phyloP scores from a whole-genome alignment of 2,113 vertebrate genomes.

The Xenopus borealis region DNA sequence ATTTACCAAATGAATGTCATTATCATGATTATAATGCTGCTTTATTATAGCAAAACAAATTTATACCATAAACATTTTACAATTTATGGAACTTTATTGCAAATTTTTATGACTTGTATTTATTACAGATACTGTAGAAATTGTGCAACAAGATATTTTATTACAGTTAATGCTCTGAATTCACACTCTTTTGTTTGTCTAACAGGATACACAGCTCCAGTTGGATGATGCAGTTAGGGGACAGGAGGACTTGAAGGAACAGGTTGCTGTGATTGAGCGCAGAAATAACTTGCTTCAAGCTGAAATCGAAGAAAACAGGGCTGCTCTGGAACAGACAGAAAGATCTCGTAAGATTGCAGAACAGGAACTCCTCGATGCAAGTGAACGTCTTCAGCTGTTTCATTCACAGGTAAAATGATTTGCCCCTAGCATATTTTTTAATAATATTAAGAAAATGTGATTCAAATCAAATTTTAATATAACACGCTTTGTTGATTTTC shows the following conservation, averaged over 20 bases:
- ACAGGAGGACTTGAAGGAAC: conserved; percentile 74
- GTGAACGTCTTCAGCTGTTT: conserved; percentile 70
- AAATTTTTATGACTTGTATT: no score
- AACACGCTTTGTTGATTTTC: conserved; percentile 9
- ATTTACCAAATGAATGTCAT: no score
- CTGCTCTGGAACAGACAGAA: conserved; percentile 78
- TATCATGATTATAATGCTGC: no score
- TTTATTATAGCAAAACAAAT: no score
- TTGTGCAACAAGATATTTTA: no score
- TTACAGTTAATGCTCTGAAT: no score
- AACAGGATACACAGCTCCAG: conserved; percentile 79
- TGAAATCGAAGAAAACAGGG: conserved; percentile 73
- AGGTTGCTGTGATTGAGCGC: conserved; percentile 66
- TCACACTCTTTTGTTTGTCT: not conserved
- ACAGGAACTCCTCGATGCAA: conserved; percentile 75
- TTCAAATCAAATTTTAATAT: not conserved
- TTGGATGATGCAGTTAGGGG: conserved; percentile 68
- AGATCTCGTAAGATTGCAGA: conserved; percentile 67
- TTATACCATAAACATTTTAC: no score
- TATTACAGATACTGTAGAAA: no score
- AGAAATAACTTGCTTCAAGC: conserved; percentile 68
- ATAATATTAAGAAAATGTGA: not conserved
- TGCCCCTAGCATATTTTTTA: not conserved
- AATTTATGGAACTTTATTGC: no score
- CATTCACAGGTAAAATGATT: conserved; percentile 67